Conservation (phyloP, 2,113 vertebrate species). For the Dendrocopos noguchii region DNA sequence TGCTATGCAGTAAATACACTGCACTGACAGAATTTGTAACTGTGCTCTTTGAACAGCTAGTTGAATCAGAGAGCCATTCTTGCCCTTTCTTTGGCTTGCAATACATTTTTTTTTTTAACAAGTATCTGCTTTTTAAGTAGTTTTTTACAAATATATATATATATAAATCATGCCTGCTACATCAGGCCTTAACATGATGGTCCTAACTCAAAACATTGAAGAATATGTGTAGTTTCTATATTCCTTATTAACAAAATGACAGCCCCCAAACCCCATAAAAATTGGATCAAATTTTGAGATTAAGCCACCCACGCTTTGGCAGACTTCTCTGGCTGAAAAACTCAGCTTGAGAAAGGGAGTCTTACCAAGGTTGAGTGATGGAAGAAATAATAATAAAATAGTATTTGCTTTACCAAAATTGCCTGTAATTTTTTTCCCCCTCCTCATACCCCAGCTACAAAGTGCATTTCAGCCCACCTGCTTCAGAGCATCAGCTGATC, state of each 20-base stretch:
- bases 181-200: neutral
- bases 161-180: neutral
- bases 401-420: neutral
- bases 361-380: neutral
- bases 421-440: neutral
- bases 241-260: neutral
- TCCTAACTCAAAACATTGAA: neutral
- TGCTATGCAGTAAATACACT: neutral
- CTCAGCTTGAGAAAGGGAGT: conserved; percentile 22
- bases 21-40: neutral
- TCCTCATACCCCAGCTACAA: neutral
- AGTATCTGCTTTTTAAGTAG: neutral
- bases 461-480: neutral
- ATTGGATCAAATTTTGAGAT: conserved; percentile 15
- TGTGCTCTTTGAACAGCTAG: neutral
- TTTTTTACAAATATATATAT: neutral
- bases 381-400: conserved; percentile 17
- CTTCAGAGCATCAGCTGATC: neutral
- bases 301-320: conserved; percentile 42
- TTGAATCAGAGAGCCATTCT: neutral
- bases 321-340: conserved; percentile 26
- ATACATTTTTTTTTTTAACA: neutral
- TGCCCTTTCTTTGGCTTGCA: neutral
- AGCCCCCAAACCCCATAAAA: neutral
- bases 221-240: neutral